Percentiles rank a stretch among this genome's conserved stretches.
These are phyloP conservation scores for Syrrhaptes paradoxus DNA, from an alignment of 2,113 vertebrate species.

Conservation along the genomic window DNA sequence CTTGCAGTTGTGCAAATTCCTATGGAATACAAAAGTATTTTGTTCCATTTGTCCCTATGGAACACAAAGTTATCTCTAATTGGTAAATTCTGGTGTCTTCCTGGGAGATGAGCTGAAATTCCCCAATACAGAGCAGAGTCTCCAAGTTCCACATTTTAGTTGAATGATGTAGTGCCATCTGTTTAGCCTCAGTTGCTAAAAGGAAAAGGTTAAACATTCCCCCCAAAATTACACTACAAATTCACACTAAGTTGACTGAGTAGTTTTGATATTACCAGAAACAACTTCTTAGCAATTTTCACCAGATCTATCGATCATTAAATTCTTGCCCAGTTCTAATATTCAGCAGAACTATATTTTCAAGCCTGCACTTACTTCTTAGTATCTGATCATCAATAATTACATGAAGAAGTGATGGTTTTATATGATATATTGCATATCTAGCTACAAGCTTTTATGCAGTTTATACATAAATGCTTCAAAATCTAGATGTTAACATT, in stretches of 20 bases:
- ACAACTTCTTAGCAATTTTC: neutral
- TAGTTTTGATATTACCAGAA: neutral
- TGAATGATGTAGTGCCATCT: neutral
- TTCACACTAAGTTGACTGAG: neutral
- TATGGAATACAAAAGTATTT: neutral
- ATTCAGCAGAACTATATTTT: neutral
- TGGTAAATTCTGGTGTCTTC: neutral
- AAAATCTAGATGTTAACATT: neutral
- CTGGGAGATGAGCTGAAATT: neutral
- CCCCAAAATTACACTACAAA: neutral
- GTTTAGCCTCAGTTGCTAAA: neutral
- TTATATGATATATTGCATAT: constrained; percentile 15
- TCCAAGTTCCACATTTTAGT: neutral
- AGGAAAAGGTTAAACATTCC: neutral
- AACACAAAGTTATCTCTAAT: neutral
- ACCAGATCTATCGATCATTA: neutral
- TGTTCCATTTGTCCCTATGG: no score
- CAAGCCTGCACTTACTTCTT: neutral
- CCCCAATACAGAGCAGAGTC: neutral
- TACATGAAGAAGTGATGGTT: constrained; percentile 10
- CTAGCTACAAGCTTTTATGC: constrained; percentile 7
- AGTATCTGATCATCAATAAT: constrained; percentile 16
- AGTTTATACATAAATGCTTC: constrained; percentile 28
- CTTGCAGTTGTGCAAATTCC: neutral
- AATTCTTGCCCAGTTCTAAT: neutral